phyloP scores from a whole-genome alignment of 2,113 vertebrate genomes.

The Tauraco erythrolophus region DNA sequence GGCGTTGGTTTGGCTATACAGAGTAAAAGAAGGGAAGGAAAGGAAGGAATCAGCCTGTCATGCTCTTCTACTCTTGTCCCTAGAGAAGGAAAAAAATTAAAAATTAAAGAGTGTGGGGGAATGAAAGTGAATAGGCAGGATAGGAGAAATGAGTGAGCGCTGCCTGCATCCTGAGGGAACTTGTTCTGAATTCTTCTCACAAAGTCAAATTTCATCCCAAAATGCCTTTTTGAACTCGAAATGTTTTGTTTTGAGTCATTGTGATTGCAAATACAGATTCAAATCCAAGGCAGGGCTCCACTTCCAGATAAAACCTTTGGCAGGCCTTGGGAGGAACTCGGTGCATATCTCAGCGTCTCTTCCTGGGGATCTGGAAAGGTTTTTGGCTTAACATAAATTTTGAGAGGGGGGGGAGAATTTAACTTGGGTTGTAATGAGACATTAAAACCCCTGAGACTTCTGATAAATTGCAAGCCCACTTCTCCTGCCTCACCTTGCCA shows the following conservation, averaged over 20 bases:
- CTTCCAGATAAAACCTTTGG: background rate
- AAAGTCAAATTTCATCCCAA: background rate
- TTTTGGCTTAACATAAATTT: background rate
- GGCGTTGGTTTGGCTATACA: background rate
- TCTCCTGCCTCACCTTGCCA: background rate
- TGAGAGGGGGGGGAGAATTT: background rate
- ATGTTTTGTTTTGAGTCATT: background rate
- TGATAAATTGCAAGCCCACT: background rate
- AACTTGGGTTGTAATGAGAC: background rate
- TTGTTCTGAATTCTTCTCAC: background rate
- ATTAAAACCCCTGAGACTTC: background rate
- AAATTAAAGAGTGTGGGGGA: background rate
- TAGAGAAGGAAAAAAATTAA: background rate
- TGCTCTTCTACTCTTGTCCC: background rate
- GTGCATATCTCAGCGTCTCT: fast-evolving
- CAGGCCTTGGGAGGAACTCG: background rate
- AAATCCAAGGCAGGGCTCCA: background rate
- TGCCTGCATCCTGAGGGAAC: background rate
- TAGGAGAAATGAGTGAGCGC: background rate
- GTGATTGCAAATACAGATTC: background rate
- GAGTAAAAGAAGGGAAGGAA: background rate
- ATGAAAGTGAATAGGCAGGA: background rate
- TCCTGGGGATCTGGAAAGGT: background rate
- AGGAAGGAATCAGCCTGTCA: background rate
- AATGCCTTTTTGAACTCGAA: background rate